These are phyloP conservation scores for Etia nguti DNA, from an alignment of 2,113 vertebrate species.

Conservation along the genomic window DNA sequence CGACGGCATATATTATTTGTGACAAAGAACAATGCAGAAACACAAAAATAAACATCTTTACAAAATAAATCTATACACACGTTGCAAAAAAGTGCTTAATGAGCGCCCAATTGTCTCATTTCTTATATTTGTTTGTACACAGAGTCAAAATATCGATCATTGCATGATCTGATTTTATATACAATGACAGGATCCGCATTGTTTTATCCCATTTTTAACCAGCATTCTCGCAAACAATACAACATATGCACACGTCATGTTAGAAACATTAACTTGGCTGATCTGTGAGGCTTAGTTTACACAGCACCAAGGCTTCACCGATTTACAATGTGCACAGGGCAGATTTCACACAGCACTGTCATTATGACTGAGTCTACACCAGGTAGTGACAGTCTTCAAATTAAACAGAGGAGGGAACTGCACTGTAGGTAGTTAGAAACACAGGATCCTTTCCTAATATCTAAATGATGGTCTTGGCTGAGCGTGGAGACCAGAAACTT, in stretches of 20 bases:
- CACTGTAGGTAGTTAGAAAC: slow-evolving; percentile 16
- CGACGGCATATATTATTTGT: slow-evolving; percentile 49
- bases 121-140: slow-evolving; percentile 15
- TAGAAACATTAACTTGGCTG: neutral
- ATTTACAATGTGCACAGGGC: neutral
- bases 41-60: slow-evolving; percentile 65
- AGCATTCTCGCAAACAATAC: neutral
- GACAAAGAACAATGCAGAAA: slow-evolving; percentile 52
- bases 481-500: slow-evolving; percentile 9
- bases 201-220: neutral
- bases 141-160: slow-evolving; percentile 36
- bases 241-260: slow-evolving; percentile 2
- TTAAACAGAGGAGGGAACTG: slow-evolving; percentile 15
- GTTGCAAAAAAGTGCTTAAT: slow-evolving; percentile 72
- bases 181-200: slow-evolving; percentile 4
- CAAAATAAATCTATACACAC: slow-evolving; percentile 68
- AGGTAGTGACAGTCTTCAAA: slow-evolving; percentile 50
- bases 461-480: slow-evolving; percentile 26
- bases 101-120: slow-evolving; percentile 34
- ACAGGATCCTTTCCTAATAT: slow-evolving; percentile 1
- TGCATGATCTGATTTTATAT: slow-evolving; percentile 30
- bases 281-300: neutral
- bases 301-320: neutral
- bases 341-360: slow-evolving; percentile 19
- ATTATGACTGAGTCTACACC: slow-evolving; percentile 50